Conservation (phyloP, 2,888 invertebrate genomes). For the Xanthia icteritia region DNA sequence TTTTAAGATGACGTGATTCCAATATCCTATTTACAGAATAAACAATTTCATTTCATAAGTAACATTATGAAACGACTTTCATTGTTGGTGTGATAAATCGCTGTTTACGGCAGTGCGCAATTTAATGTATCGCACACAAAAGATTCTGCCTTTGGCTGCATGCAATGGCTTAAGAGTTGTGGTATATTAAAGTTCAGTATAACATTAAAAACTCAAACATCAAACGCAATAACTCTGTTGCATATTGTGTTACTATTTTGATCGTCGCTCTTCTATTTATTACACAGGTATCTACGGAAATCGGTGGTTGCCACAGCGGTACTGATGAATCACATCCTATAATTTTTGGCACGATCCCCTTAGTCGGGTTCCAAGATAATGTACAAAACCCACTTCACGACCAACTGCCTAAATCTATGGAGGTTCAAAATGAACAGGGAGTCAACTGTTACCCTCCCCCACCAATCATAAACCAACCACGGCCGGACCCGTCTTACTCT, state of each 20-base stretch:
- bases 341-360: conserved; percentile 80
- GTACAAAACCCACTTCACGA: conserved; percentile 70
- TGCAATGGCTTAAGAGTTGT: no score
- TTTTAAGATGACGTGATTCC: no score
- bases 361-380: conserved; percentile 74
- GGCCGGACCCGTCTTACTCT: conserved; percentile 50
- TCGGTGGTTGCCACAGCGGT: conserved; percentile 78
- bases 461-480: conserved; percentile 73
- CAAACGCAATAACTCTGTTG: background rate
- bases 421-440: conserved; percentile 58
- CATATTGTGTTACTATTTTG: background rate
- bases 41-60: no score
- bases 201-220: no score
- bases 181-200: background rate
- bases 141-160: background rate
- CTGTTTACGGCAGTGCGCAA: background rate
- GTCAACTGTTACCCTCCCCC: conserved; percentile 59
- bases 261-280: conserved; percentile 7
- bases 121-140: background rate
- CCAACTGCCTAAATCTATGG: conserved; percentile 69
- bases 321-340: conserved; percentile 70
- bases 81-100: background rate
- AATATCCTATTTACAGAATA: no score
- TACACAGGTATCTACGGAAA: conserved; percentile 76
- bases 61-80: no score